Base-by-base conservation (phyloP, 2,888 invertebrate species). In the Dyspetes luteomarginatus region DNA sequence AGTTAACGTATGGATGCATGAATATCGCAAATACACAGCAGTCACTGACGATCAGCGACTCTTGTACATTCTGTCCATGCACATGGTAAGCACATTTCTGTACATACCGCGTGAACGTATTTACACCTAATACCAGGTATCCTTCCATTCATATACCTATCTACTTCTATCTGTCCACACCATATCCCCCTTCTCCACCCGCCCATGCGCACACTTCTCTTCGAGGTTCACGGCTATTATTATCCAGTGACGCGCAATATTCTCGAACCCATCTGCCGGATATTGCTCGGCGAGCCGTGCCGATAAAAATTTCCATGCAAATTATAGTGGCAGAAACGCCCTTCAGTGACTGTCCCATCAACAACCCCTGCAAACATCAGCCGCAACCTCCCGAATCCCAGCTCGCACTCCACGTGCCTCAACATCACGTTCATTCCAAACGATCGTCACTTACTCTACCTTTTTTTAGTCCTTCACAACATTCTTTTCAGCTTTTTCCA, bases 301-400 rank as follows among this genome's bases (percentile, higher is more conserved):
- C 88, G 87, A 90, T 90, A 90, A 90, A 90, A 90, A 90, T 90
- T 89, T 89, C 88, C 89, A 90, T 90, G 88, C 89, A 90, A 90
- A 90, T 90, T 90, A 88, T 88, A 86, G 84, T 68, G 78, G 85
- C 84, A 85, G 89, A 85, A 86, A 89, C 89, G 89, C 89, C 89
- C 89, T 72, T 62, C 72, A 50, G 72, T 72, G 72, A 72, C 72
- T 62, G 72, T 72, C 50, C 65, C 65, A 50, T 65, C 72, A 72
- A 52, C 60, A 60, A 50, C 72, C 50, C 5, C n/a, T 48, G 60
- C 71, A 22, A 71, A 30, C 62, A 22, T 62, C 72, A 52, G 22
- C 52, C 55, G 30, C 71, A 48, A 17, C 48, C 62, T 19, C 36
- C 58, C 5, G 7, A 2, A 41, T 30, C 28, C 12, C 19, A 7